Evolutionary conservation across 1,140 invertebrate genomes (phyloP), one percentile per base, ranked within the genome.

Genomic region (Drosophila lacertosa): DNA sequence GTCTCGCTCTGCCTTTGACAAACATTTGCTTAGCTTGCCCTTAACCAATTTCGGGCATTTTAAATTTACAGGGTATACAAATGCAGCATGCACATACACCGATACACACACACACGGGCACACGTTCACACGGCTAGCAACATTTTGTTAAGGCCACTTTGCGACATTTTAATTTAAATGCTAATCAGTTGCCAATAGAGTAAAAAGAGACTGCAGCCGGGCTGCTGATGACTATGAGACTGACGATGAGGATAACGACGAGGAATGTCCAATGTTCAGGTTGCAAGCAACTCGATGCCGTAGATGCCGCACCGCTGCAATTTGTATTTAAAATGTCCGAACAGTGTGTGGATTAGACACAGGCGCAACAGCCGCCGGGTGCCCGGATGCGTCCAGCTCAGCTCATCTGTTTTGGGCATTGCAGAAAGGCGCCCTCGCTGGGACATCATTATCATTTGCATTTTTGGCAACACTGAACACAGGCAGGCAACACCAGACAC

Each of bases 101-200:
- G 7, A 33, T 11, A 18, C 44, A 37, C 13, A 11, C 18, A 42
- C 29, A 10, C 29, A 37, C 29, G 11, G n/a, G n/a, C 44, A 22
- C 40, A 9, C 16, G 0, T 29, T 7, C n/a, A 26, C 29, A 29
- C 22, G 55, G 71, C 58, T 74, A 60, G 62, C 73, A 86, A 74
- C 80, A 84, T 84, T 84, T 84, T 81, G 80, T 80, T 84, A 84
- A 84, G 80, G 80, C 80, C 80, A 84, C 80, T 84, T 84, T 84
- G 80, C 80, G 80, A 84, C 80, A 86, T 84, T 84, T 84, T 84
- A 84, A 84, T 84, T 84, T 84, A 84, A 84, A 84, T 84, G 80
- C 80, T 84, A 84, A 84, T 84, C 80, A 84, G 80, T 86, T 83
- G 80, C 80, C 80, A 86, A 83, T 83, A 84, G 80, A 83, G 50